phyloP scores from a whole-genome alignment of 2,797 vertebrate species.

The Scleropages formosus region DNA sequence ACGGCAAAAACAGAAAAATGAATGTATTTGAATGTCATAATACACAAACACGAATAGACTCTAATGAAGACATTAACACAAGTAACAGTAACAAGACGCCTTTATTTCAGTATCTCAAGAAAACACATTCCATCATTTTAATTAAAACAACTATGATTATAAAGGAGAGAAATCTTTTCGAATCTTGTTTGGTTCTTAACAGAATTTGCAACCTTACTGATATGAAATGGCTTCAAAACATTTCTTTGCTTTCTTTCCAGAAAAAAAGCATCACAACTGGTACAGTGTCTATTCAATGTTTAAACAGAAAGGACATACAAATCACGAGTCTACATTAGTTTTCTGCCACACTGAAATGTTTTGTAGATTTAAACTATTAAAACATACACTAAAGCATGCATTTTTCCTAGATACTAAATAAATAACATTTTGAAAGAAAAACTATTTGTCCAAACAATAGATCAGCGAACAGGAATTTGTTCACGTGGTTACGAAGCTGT shows the following conservation, averaged over 20 bases:
- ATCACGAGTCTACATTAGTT: conserved; percentile 64
- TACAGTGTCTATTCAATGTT: conserved; percentile 59
- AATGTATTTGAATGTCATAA: neutral
- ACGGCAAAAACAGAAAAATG: conserved; percentile 1
- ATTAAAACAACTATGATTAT: conserved; percentile 61
- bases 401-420: conserved; percentile 44
- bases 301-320: conserved; percentile 62
- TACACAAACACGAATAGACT: neutral
- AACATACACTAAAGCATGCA: conserved; percentile 68
- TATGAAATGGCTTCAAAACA: conserved; percentile 57
- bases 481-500: neutral
- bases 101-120: conserved; percentile 63
- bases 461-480: conserved; percentile 6
- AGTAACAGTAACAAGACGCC: neutral
- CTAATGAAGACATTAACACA: neutral
- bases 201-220: conserved; percentile 35
- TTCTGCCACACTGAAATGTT: conserved; percentile 52
- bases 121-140: conserved; percentile 64
- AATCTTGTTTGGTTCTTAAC: conserved; percentile 48
- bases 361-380: conserved; percentile 58
- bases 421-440: conserved; percentile 24
- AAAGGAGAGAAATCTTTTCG: conserved; percentile 58
- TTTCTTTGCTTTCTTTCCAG: conserved; percentile 42
- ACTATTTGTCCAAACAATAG: neutral
- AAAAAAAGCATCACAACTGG: conserved; percentile 38